These are phyloP conservation scores for Monodelphis domestica DNA, from an alignment of 2,797 vertebrate species.

Conservation along the genomic window DNA sequence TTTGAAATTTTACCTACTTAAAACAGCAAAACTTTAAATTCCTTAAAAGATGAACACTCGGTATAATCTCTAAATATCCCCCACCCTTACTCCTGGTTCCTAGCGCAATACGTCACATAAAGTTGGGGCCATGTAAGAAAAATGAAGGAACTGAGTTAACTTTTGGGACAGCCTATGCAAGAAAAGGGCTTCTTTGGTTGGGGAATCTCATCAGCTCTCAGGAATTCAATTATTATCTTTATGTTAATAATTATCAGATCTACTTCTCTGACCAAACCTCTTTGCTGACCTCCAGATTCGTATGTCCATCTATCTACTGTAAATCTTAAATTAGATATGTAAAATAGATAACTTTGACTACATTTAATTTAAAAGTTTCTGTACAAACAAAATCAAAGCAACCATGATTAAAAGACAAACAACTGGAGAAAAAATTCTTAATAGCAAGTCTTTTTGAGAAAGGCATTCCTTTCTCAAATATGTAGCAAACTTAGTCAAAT, in stretches of 20 bases:
- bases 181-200: background rate
- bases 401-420: too few relatives aligned
- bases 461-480: too few relatives aligned
- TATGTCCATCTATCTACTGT: background rate
- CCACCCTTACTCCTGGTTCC: rapidly evolving
- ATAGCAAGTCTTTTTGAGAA: too few relatives aligned
- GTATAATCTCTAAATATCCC: background rate
- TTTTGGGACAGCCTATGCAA: too few relatives aligned
- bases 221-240: background rate
- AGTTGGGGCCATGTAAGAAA: background rate
- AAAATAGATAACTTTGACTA: too few relatives aligned
- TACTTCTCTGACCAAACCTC: background rate
- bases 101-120: background rate
- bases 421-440: too few relatives aligned
- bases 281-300: background rate
- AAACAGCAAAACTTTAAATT: background rate
- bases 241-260: background rate
- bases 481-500: too few relatives aligned
- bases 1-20: background rate
- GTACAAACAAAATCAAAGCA: too few relatives aligned
- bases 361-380: too few relatives aligned
- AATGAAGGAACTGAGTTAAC: too few relatives aligned
- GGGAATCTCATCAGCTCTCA: background rate
- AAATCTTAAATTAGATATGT: background rate
- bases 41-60: background rate